phyloP scores from a whole-genome alignment of 2,797 vertebrate genomes.

The Salmo trutta region DNA sequence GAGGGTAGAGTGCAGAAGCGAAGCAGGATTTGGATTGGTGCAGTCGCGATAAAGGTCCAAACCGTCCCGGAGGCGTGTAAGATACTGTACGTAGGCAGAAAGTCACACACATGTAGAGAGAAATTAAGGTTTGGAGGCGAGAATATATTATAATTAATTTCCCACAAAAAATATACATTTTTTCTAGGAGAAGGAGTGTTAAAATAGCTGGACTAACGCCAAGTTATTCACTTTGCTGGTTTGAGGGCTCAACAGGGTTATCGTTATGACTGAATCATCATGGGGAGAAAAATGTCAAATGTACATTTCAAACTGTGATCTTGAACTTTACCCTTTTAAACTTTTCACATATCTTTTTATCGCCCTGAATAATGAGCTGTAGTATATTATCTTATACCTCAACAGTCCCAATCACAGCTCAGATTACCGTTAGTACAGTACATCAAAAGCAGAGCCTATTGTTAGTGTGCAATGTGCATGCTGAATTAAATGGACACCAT shows the following conservation, averaged over 20 bases:
- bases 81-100: slow-evolving; percentile 47
- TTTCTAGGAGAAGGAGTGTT: slow-evolving; percentile 31
- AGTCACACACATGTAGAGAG: slow-evolving; percentile 32
- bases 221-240: slow-evolving; percentile 27
- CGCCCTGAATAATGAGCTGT: neutral
- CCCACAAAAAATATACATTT: slow-evolving; percentile 55
- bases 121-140: slow-evolving; percentile 62
- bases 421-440: neutral
- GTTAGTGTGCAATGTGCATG: neutral
- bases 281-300: neutral
- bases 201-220: slow-evolving; percentile 39
- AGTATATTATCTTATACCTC: neutral
- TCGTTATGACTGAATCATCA: neutral
- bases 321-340: neutral
- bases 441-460: neutral
- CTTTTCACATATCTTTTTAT: neutral
- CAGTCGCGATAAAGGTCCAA: slow-evolving; percentile 52
- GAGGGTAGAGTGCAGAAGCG: slow-evolving; percentile 43
- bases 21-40: slow-evolving; percentile 50
- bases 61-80: slow-evolving; percentile 45
- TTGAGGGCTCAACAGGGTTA: neutral
- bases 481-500: neutral
- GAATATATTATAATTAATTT: slow-evolving; percentile 70
- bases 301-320: slow-evolving; percentile 9
- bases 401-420: slow-evolving; percentile 10